Conservation (phyloP, 1,140 invertebrate species). For the Orussus abietinus region DNA sequence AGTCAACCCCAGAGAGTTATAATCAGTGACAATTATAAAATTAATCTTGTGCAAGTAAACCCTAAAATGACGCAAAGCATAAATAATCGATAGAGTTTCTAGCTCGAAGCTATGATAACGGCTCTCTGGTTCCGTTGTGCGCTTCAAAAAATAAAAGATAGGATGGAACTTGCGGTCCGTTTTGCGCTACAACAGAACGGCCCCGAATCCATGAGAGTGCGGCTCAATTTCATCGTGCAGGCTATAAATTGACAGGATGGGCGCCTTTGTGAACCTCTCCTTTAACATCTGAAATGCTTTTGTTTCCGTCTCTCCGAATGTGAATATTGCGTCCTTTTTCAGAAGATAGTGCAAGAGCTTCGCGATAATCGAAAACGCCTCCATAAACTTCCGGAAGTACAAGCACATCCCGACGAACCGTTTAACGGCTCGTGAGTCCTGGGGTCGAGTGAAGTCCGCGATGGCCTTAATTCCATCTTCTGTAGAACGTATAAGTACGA, state of each 20-base stretch:
- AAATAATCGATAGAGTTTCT: slow-evolving; percentile 52
- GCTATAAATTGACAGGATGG: slow-evolving; percentile 19
- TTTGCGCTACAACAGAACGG: slow-evolving; percentile 32
- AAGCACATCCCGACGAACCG: slow-evolving; percentile 22
- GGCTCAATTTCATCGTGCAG: slow-evolving; percentile 18
- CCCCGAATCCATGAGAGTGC: slow-evolving; percentile 23
- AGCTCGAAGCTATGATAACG: slow-evolving; percentile 50
- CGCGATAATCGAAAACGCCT: no score
- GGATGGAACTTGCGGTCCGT: slow-evolving; percentile 30
- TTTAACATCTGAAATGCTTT: slow-evolving; percentile 18
- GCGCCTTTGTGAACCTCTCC: slow-evolving; percentile 11
- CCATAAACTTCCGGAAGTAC: slow-evolving; percentile 29
- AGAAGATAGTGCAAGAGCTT: slow-evolving; percentile 22
- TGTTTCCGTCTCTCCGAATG: slow-evolving; percentile 11
- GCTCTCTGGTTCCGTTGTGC: slow-evolving; percentile 39
- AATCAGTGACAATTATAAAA: slow-evolving; percentile 22
- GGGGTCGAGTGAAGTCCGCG: no score
- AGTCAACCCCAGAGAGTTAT: slow-evolving; percentile 11
- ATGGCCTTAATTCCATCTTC: no score
- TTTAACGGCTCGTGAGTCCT: slow-evolving; percentile 9
- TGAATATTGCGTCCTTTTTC: slow-evolving; percentile 17
- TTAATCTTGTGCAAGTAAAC: slow-evolving; percentile 21
- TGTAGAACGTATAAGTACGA: no score
- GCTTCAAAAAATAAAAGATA: slow-evolving; percentile 46
- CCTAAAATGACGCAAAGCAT: slow-evolving; percentile 49